These are phyloP conservation scores for Autographa pulchrina DNA, from an alignment of 2,888 invertebrate species.

Conservation along the genomic window DNA sequence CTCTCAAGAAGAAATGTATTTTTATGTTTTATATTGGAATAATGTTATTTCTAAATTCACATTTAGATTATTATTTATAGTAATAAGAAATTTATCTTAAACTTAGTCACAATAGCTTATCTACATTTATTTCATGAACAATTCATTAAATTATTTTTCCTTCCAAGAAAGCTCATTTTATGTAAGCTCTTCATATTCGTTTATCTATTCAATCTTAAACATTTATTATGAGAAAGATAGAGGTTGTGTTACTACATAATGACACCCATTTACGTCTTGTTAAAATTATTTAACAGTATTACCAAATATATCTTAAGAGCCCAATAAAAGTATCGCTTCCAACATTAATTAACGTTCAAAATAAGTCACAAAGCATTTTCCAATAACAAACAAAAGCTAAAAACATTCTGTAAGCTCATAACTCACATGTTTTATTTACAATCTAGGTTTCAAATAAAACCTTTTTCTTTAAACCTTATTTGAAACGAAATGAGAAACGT, in stretches of 20 bases:
- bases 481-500: constrained; percentile 49
- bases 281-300: too few relatives aligned
- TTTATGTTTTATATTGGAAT: too few relatives aligned
- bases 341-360: constrained; percentile 28
- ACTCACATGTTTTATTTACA: constrained; percentile 71
- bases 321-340: constrained; percentile 21
- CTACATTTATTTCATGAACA: neutral
- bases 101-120: neutral
- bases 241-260: neutral
- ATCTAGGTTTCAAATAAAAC: constrained; percentile 63
- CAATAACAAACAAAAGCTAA: constrained; percentile 57
- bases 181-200: neutral
- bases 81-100: neutral
- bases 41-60: neutral
- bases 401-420: constrained; percentile 61
- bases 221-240: neutral
- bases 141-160: too few relatives aligned
- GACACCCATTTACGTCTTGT: neutral
- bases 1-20: too few relatives aligned
- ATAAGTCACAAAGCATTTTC: constrained; percentile 46
- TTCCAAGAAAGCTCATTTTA: neutral
- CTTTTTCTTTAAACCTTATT: constrained; percentile 48
- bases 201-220: neutral
- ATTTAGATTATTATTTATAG: neutral
- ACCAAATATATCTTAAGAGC: too few relatives aligned